These are phyloP conservation scores for Semotilus atromaculatus DNA, from an alignment of 2,797 vertebrate genomes.

Conservation along the genomic window DNA sequence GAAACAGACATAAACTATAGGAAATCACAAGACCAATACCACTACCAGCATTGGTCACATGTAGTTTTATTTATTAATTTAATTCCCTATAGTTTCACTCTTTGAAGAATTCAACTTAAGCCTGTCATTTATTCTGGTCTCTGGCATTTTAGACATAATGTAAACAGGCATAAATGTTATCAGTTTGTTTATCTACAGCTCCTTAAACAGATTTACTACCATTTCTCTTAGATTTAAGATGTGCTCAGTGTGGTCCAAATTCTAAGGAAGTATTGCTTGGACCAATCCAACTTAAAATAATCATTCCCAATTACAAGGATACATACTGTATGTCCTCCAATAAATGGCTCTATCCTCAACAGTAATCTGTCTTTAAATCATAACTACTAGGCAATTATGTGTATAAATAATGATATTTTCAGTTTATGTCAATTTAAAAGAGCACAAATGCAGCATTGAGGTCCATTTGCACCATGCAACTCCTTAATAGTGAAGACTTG, in stretches of 20 bases:
- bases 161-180: slow-evolving; percentile 27
- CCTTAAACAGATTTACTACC: slow-evolving; percentile 7
- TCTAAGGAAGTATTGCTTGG: background rate
- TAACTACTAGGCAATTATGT: background rate
- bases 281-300: background rate
- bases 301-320: background rate
- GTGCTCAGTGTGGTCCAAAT: background rate
- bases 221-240: background rate
- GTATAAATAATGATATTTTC: background rate
- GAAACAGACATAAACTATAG: background rate
- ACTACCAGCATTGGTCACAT: background rate
- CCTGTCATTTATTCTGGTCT: background rate
- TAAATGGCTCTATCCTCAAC: background rate
- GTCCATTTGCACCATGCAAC: slow-evolving; percentile 41
- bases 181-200: background rate
- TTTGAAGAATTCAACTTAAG: background rate
- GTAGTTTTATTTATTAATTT: background rate
- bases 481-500: slow-evolving; percentile 25
- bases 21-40: background rate
- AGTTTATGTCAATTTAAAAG: slow-evolving; percentile 17
- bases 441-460: slow-evolving; percentile 17
- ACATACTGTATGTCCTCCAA: too few species aligned
- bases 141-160: background rate
- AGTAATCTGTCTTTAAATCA: background rate
- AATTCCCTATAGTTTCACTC: background rate